Base-by-base conservation (phyloP, 30 jellyfish, hydroid and myxozoan species). In the Hydractinia symbiolongicarpus region DNA sequence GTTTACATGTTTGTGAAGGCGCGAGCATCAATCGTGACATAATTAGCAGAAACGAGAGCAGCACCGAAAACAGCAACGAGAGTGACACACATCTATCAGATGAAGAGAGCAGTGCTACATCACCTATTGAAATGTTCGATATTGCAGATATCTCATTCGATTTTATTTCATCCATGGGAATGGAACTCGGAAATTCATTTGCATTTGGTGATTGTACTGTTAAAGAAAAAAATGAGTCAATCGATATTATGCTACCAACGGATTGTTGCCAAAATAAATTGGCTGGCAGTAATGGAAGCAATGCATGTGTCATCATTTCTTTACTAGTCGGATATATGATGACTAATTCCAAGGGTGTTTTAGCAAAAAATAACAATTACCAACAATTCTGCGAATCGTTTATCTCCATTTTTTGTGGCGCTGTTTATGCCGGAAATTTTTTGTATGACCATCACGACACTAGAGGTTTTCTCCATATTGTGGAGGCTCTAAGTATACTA, bases 101-200 rank as follows among this genome's bases (percentile, higher is more conserved):
- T 13, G 17, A 58, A 58, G 69, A 58, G 19, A 58, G 69, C 69
- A 3, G 19, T 58, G 44, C 44, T 30, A 30, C 44, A 30, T 30
- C 44, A 30, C 44, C 44, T 30, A 30, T 30, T 30, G 69, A 58
- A 58, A 58, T 58, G 19, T 58, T 58, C 69, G 69, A 58, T 58
- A 58, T 58, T 58, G 19, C 69, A 58, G 69, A 58, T 58, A 58
- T 58, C 69, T 58, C 69, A 58, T 58, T 58, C 69, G 69, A 58
- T 58, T 58, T 58, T 58, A 58, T 58, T 58, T 58, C 19, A 16
- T 58, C 69, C 19, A 58, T 58, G 69, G 69, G 69, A 58, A 58
- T 11, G 69, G 69, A 58, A 11, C 69, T 58, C 69, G 69, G 69
- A 11, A 16, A 16, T 58, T 58, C 69, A 13, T 58, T 58, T 16